Evolutionary conservation across 2,113 vertebrate species (phyloP), one percentile per base, ranked within the genome.

Genomic region (Alouatta palliata): DNA sequence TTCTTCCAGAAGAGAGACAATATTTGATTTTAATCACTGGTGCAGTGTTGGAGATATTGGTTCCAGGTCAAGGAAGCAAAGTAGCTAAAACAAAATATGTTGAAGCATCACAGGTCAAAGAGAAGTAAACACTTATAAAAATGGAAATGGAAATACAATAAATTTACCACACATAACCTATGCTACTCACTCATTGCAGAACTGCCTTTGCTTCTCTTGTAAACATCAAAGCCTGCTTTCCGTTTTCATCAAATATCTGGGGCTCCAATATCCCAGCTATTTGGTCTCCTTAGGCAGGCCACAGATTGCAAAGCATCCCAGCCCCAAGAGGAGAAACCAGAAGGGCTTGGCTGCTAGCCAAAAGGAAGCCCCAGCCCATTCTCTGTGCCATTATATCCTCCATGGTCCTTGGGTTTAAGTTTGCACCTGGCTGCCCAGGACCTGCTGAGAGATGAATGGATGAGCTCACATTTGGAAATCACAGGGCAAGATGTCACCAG

Each of bases 1-100:
- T 61, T 43, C 68, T 64, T 43, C n/a, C 17, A 68, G 11, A 66
- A 94, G 40, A 94, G 61, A 95, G 91, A 56, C 21, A 92, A 86
- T 94, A 95, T 97, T 96, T 94, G 54, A 87, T 86, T 92, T 87
- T 91, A 96, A 97, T 95, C 71, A 96, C 27, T 86, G 20, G 8
- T 49, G 12, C 35, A 35, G 8, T 54, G 14, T 68, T 90, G 9
- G 64, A 82, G 52, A 35, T 92, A 66, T 30, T 91, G 70, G 23
- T 37, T 71, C 16, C 47, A 80, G 20, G 37, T 85, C 70, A 87
- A 86, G 49, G 35, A 90, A 94, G 52, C 14, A 27, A 37, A 73
- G 56, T 47, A 35, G 92, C 25, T 52, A 40, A 77, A 96, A 75
- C n/a, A 81, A 92, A 97, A 91, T 66, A 79, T 54, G 77, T 2